Percentiles rank a stretch among this genome's conserved stretches.
Conservation (phyloP, 2,888 invertebrate species). For the Drosophila parthenogenetica region DNA sequence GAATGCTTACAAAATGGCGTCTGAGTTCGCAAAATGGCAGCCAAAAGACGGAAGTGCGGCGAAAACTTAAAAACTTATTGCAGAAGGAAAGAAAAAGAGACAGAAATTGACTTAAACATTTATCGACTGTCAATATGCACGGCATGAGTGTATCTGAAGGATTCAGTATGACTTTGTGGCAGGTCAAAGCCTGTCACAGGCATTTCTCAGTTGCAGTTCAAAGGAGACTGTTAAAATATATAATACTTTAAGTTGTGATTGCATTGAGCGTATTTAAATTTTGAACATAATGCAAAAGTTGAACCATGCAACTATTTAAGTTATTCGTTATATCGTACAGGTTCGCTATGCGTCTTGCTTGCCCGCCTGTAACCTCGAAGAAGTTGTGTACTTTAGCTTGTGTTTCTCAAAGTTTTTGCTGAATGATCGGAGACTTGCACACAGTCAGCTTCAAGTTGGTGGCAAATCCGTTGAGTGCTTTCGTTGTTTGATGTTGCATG, state of each 20-base stretch:
- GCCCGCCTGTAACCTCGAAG: slow-evolving; percentile 23
- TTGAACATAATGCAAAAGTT: too few species aligned
- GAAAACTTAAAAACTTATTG: slow-evolving; percentile 24
- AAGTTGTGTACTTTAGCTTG: slow-evolving; percentile 21
- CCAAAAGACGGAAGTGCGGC: background rate
- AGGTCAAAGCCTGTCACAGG: slow-evolving; percentile 58
- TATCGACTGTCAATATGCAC: slow-evolving; percentile 31
- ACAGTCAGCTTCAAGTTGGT: slow-evolving; percentile 1
- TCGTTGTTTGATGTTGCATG: slow-evolving; percentile 32
- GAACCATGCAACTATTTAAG: too few species aligned
- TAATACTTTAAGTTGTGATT: too few species aligned
- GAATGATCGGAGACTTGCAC: slow-evolving; percentile 21
- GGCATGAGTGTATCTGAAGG: background rate
- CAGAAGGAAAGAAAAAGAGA: too few species aligned
- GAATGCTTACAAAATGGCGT: background rate
- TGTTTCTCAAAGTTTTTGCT: slow-evolving; percentile 30
- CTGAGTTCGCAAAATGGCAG: background rate
- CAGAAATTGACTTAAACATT: slow-evolving; percentile 38
- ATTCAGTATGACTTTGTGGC: background rate
- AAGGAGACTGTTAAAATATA: background rate
- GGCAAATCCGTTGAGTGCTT: slow-evolving; percentile 38
- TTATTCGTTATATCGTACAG: background rate
- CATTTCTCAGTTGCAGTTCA: slow-evolving; percentile 23
- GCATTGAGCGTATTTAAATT: too few species aligned
- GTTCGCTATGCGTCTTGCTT: background rate